Conservation (phyloP, 2,113 vertebrate species). For the Menidia beryllina region DNA sequence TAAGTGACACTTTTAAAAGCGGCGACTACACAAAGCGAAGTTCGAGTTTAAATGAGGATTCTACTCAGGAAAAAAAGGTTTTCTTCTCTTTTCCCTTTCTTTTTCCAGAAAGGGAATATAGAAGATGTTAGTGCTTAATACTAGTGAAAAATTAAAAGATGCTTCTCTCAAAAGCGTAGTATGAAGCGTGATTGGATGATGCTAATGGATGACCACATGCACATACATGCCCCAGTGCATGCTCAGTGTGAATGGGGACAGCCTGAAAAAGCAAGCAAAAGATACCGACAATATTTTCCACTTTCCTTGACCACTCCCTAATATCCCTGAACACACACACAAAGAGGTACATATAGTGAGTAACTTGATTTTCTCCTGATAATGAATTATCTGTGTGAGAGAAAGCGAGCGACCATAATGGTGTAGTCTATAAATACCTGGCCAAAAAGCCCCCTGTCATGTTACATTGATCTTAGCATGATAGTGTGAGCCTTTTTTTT, state of each 20-base stretch:
- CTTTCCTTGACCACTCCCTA: slow-evolving; percentile 54
- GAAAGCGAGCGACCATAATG: slow-evolving; percentile 50
- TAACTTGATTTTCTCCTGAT: slow-evolving; percentile 68
- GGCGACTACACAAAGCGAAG: not conserved
- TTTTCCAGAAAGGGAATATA: not conserved
- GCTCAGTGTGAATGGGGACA: slow-evolving; percentile 25
- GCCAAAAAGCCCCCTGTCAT: slow-evolving; percentile 76
- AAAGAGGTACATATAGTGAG: slow-evolving; percentile 21
- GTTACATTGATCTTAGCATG: slow-evolving; percentile 75
- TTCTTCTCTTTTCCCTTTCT: not conserved
- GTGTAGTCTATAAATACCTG: slow-evolving; percentile 74
- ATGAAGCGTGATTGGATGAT: slow-evolving; percentile 20
- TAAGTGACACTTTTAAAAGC: slow-evolving; percentile 35
- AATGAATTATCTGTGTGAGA: slow-evolving; percentile 53
- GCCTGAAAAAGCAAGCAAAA: slow-evolving; percentile 45
- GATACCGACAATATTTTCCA: slow-evolving; percentile 71
- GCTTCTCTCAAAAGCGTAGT: not conserved
- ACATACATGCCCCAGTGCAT: slow-evolving; percentile 10
- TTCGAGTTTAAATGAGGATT: not conserved
- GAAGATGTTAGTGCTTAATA: not conserved
- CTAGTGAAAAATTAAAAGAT: slow-evolving; percentile 26
- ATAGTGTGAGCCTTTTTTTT: slow-evolving; percentile 50
- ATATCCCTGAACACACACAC: slow-evolving; percentile 30
- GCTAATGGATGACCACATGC: slow-evolving; percentile 28
- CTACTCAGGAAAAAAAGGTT: not conserved